Evolutionary conservation across 1,140 invertebrate genomes (phyloP), one percentile per base, ranked within the genome.

Genomic region (Drosophila serrata): DNA sequence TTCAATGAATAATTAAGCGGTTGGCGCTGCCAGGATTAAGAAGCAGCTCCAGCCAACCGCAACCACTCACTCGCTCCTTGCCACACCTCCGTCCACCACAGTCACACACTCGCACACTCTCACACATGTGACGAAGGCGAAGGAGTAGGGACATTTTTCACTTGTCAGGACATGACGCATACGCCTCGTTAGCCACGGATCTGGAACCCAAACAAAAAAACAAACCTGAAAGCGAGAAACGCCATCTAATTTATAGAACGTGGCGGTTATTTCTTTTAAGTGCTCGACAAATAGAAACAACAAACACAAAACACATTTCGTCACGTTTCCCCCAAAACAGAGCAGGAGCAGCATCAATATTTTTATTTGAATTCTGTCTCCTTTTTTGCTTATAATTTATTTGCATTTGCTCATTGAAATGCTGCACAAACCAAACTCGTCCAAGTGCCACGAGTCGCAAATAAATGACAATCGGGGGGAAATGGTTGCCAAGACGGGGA

Each of bases 381-480:
- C 65, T 59, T 51, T 80, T 84, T 79, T 79, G 65, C 82, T 88
- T 88, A 90, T 88, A 88, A 88, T 88, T 88, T 88, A 88, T 88
- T 88, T 88, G 84, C 84, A 90, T 88, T 88, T 88, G 80, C 84
- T 88, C 85, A 88, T 88, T 88, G 84, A 88, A 88, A 88, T 88
- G 84, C 84, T 88, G 84, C 79, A 87, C 84, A 88, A 88, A 82
- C 56, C 78, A 58, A 78, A 72, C 45, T 43, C 45, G 39, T 55
- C 64, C 45, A 78, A 81, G 67, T 69, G 82, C 82, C 82, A 84
- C 58, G 72, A 61, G 81, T 68, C 64, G 53, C 80, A 56, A 90
- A 88, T 90, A 88, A 88, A 88, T 90, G 84, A 72, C 81, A 90
- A 85, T 90, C 87, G 51, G 9, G 7, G 4, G 42, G 42, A 51